Evolutionary conservation across 2,797 vertebrate species (phyloP).

Genomic region (Thripadectes ignobilis): DNA sequence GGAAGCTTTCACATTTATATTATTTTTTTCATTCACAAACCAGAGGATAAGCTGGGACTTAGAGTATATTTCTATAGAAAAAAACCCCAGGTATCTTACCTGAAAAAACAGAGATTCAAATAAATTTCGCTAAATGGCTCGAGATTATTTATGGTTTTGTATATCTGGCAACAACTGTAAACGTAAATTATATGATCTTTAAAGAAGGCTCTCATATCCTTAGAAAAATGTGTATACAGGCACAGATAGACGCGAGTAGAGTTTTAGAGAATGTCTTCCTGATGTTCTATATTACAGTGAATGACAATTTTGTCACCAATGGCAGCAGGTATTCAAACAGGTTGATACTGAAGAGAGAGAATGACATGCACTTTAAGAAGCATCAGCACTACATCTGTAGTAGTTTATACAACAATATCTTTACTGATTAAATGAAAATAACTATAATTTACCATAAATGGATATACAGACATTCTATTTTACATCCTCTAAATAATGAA

Average conservation of each 20-base stretch:
- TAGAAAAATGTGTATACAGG: neutral
- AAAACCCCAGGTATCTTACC: neutral
- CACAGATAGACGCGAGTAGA: neutral
- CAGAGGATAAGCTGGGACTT: neutral
- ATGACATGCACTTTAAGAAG: neutral
- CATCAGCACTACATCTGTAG: neutral
- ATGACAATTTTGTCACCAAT: neutral
- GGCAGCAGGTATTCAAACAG: neutral
- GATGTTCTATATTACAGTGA: accelerated
- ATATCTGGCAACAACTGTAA: neutral
- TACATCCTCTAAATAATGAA: neutral
- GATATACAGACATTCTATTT: neutral
- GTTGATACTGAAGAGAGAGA: neutral
- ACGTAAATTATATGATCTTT: neutral
- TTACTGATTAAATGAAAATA: neutral
- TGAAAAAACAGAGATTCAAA: neutral
- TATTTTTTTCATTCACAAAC: neutral
- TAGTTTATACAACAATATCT: neutral
- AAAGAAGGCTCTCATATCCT: neutral
- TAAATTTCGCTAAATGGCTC: neutral
- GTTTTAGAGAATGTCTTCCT: neutral
- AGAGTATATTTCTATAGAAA: neutral
- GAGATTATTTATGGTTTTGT: neutral
- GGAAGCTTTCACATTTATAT: neutral
- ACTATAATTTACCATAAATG: neutral